Conservation (phyloP, 2,888 invertebrate genomes). For the Eubasilissa splendida region DNA sequence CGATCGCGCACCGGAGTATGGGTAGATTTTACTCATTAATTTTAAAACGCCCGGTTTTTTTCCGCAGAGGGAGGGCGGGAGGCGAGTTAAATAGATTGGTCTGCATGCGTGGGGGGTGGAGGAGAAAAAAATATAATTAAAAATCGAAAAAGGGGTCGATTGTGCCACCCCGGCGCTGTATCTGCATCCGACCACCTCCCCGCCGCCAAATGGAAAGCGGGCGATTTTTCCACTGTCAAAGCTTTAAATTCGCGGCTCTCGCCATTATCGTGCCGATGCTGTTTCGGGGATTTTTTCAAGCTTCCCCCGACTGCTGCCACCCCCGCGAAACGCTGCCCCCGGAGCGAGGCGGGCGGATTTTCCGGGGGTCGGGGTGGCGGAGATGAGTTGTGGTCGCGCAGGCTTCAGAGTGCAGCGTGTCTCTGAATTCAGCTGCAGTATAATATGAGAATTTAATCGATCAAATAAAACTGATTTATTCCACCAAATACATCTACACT, state of each 20-base stretch:
- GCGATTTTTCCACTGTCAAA: conserved; percentile 58
- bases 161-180: conserved; percentile 73
- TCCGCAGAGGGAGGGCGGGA: conserved; percentile 63
- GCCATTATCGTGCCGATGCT: conserved; percentile 53
- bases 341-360: background rate
- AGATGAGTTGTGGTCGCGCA: conserved; percentile 43
- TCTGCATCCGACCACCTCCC: conserved; percentile 64
- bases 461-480: conserved; percentile 3
- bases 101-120: conserved; percentile 68
- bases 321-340: background rate
- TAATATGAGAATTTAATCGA: conserved; percentile 27
- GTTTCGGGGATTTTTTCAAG: conserved; percentile 53
- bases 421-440: conserved; percentile 25
- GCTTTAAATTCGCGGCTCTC: conserved; percentile 56
- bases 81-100: conserved; percentile 72
- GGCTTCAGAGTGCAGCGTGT: conserved; percentile 25
- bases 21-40: conserved; percentile 76
- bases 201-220: conserved; percentile 62
- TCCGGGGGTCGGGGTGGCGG: conserved; percentile 40
- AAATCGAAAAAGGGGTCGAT: conserved; percentile 71
- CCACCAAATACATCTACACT: too few species aligned
- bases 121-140: conserved; percentile 73
- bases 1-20: conserved; percentile 64
- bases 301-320: conserved; percentile 17
- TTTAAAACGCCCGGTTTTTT: conserved; percentile 75